phyloP scores from a whole-genome alignment of 30 jellyfish, hydroid and myxozoan genomes.

The Aurelia coerulea region DNA sequence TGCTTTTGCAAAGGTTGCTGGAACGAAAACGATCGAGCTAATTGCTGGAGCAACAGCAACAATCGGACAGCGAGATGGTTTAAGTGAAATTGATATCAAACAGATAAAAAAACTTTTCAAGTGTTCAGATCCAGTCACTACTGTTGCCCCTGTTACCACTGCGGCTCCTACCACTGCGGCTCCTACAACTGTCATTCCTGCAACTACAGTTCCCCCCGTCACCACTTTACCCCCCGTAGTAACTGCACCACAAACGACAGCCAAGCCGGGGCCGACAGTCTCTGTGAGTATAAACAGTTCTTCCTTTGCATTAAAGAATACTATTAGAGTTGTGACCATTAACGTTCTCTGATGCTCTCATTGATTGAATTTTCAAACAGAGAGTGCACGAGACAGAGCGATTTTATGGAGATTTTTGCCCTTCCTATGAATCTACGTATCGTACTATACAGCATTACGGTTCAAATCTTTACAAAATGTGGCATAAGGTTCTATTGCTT shows the following conservation, averaged over 20 bases:
- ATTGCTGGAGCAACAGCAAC: neutral
- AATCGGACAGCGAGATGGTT: slow-evolving; percentile 78
- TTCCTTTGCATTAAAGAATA: too few relatives aligned
- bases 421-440: too few relatives aligned
- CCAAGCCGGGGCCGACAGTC: too few relatives aligned
- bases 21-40: slow-evolving; percentile 26
- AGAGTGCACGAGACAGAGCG: too few relatives aligned
- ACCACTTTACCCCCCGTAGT: neutral
- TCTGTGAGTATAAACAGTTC: too few relatives aligned
- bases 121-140: slow-evolving; percentile 38
- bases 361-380: too few relatives aligned
- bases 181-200: slow-evolving; percentile 20
- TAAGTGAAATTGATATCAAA: slow-evolving; percentile 63
- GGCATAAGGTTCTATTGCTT: too few relatives aligned
- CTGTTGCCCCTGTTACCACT: neutral
- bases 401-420: too few relatives aligned
- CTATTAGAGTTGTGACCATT: too few relatives aligned
- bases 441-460: too few relatives aligned
- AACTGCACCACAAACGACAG: neutral
- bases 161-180: slow-evolving; percentile 27
- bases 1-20: slow-evolving; percentile 51
- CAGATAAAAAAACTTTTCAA: slow-evolving; percentile 56
- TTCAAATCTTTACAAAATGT: too few relatives aligned
- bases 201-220: slow-evolving; percentile 18
- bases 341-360: too few relatives aligned